A percentile compares a stretch with the other conserved stretches of the same genome.
These are phyloP conservation scores for Bucorvus abyssinicus DNA, from an alignment of 2,797 vertebrate genomes.

Conservation along the genomic window DNA sequence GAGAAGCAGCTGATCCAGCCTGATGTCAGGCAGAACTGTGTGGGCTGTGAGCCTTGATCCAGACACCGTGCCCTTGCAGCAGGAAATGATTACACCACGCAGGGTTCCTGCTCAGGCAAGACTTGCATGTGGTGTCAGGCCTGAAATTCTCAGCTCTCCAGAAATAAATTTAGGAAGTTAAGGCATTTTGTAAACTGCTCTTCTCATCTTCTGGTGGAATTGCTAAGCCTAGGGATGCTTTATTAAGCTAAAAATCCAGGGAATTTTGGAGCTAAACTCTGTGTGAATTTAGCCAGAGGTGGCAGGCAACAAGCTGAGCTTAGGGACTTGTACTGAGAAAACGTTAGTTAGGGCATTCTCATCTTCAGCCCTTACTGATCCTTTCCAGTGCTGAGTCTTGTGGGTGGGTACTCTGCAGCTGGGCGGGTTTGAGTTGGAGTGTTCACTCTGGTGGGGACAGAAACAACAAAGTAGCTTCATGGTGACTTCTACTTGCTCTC, in stretches of 20 bases:
- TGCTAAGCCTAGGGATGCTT: background rate
- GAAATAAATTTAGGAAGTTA: background rate
- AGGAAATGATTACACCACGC: background rate
- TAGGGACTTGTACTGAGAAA: background rate
- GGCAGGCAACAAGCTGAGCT: background rate
- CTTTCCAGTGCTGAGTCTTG: background rate
- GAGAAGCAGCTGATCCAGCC: background rate
- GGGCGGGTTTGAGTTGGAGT: background rate
- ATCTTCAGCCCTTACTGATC: background rate
- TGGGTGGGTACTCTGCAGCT: background rate
- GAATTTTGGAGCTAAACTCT: background rate
- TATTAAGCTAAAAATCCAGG: background rate
- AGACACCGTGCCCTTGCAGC: background rate
- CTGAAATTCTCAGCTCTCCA: constrained; percentile 18
- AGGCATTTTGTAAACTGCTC: background rate
- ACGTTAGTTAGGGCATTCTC: background rate
- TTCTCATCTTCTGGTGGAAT: background rate
- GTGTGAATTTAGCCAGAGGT: background rate
- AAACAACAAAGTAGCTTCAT: background rate
- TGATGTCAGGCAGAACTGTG: background rate
- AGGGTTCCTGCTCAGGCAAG: constrained; percentile 37
- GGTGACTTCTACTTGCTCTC: background rate
- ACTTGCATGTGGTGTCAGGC: background rate
- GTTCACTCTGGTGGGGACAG: background rate
- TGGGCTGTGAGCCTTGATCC: background rate